These are phyloP conservation scores for Noctuana brunneofusca DNA, from an alignment of 2,888 invertebrate species.

Conservation along the genomic window DNA sequence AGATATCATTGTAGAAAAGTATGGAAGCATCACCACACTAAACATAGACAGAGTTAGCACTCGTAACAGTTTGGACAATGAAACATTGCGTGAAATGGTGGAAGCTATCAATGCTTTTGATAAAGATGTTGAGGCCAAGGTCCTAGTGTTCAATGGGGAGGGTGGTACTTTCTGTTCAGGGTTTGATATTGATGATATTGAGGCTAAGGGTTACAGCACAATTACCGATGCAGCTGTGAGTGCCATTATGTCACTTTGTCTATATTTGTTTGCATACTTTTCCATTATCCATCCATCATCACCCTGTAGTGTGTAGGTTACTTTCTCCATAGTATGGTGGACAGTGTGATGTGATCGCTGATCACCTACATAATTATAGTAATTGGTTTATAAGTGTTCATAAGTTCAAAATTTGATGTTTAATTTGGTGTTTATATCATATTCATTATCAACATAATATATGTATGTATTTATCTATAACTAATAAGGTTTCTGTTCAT, in stretches of 20 bases:
- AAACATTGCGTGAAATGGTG: conserved; percentile 86
- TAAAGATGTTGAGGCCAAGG: conserved; percentile 85
- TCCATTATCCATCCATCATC: no score
- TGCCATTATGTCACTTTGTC: no score
- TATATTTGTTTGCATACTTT: no score
- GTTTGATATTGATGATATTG: conserved; percentile 92
- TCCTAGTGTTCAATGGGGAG: conserved; percentile 92
- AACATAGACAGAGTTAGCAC: conserved; percentile 94
- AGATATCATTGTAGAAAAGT: conserved; percentile 83
- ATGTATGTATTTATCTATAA: no score
- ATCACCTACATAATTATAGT: no score
- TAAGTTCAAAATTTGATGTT: no score
- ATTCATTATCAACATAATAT: no score
- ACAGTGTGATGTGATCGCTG: no score
- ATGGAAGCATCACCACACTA: conserved; percentile 87
- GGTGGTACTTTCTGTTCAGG: conserved; percentile 98
- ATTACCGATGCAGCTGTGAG: conserved; percentile 71
- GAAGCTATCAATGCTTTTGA: conserved; percentile 91
- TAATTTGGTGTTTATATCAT: no score
- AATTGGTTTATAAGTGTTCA: no score
- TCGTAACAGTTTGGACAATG: conserved; percentile 91
- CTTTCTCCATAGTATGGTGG: no score
- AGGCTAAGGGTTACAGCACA: conserved; percentile 63
- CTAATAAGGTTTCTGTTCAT: not conserved
- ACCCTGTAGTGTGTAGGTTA: no score